phyloP scores from a whole-genome alignment of 64 coral and sea anemone species.

The Stylophora pistillata region DNA sequence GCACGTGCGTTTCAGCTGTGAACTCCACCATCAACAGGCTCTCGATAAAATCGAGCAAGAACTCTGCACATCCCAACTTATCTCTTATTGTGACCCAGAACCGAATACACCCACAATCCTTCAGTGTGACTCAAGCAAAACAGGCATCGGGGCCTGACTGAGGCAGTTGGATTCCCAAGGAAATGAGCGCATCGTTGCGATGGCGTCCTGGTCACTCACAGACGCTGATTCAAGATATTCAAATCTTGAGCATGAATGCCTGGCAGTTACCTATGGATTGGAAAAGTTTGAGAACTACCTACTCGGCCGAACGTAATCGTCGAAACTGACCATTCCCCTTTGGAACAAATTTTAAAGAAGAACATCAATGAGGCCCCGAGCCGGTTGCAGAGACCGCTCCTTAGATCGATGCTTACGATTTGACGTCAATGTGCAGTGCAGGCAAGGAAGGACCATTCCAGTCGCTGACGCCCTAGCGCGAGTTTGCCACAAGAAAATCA shows the following conservation, averaged over 20 bases:
- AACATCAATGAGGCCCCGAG: constrained; percentile 7
- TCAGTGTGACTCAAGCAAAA: constrained; percentile 61
- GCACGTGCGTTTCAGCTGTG: constrained; percentile 19
- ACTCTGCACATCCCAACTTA: not conserved
- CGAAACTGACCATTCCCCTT: constrained; percentile 58
- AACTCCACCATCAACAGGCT: not conserved
- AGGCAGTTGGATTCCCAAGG: constrained; percentile 32
- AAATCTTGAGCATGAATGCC: constrained; percentile 41
- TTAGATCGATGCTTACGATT: constrained; percentile 23
- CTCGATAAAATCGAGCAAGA: constrained; percentile 36
- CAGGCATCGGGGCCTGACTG: constrained; percentile 47
- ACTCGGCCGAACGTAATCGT: not conserved
- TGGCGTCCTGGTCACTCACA: not conserved
- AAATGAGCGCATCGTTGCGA: constrained; percentile 12
- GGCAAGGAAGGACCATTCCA: constrained; percentile 19
- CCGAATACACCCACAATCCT: constrained; percentile 30
- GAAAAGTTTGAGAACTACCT: constrained; percentile 63
- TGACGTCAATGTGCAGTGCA: constrained; percentile 18
- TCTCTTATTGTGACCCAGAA: constrained; percentile 39
- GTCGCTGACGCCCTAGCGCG: constrained; percentile 21
- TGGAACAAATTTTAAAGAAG: constrained; percentile 69
- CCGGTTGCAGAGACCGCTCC: constrained; percentile 18
- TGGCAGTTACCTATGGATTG: constrained; percentile 31
- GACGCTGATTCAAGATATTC: constrained; percentile 47
- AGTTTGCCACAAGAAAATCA: not conserved